Conservation (phyloP, 2,113 vertebrate species). For the Lipophrys pholis region DNA sequence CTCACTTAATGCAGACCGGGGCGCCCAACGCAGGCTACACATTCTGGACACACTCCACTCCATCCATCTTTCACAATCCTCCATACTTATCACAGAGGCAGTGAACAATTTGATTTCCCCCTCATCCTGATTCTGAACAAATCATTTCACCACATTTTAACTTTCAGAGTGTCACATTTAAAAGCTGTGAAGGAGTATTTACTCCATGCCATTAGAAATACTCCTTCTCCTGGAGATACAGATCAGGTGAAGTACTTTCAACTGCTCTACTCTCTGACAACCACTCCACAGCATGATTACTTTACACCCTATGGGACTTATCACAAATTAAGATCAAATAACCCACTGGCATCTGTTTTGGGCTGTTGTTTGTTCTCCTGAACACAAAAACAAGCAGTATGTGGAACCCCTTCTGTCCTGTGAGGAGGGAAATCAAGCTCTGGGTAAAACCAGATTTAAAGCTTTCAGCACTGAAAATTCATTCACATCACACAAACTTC, state of each 20-base stretch:
- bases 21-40: too few relatives aligned
- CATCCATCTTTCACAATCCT: too few relatives aligned
- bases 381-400: slow-evolving; percentile 14
- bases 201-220: not conserved
- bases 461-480: not conserved
- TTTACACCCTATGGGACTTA: slow-evolving; percentile 1
- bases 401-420: not conserved
- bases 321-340: slow-evolving; percentile 28
- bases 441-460: not conserved
- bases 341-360: not conserved
- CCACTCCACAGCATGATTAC: slow-evolving; percentile 1
- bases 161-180: not conserved
- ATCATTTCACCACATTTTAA: not conserved
- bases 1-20: too few relatives aligned
- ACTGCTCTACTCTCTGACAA: not conserved
- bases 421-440: not conserved
- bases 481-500: too few relatives aligned
- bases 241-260: slow-evolving; percentile 1
- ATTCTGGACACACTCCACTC: too few relatives aligned
- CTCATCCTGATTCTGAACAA: not conserved
- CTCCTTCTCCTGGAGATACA: not conserved
- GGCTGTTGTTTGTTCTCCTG: slow-evolving; percentile 6
- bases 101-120: not conserved
- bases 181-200: not conserved
- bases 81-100: not conserved